phyloP scores from a whole-genome alignment of 2,888 invertebrate genomes.

The Mimachlamys varia region DNA sequence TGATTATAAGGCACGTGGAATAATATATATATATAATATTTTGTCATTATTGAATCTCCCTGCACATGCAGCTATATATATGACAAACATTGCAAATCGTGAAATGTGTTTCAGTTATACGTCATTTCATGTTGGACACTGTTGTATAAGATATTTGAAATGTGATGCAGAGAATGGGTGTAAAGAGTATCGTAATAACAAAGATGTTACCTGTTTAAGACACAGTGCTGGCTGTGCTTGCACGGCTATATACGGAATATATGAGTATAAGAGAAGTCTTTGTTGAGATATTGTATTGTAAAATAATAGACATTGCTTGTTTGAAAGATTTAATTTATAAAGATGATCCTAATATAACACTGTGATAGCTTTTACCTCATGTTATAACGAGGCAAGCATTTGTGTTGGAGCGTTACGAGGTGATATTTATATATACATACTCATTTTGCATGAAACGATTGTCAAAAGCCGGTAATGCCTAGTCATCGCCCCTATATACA shows the following conservation, averaged over 20 bases:
- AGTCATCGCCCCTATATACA: neutral
- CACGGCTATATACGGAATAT: neutral
- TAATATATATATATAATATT: neutral
- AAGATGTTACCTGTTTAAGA: neutral
- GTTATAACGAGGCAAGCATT: constrained; percentile 6
- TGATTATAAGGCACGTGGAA: neutral
- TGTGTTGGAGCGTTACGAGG: neutral
- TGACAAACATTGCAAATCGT: neutral
- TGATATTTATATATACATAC: neutral
- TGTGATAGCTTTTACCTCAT: constrained; percentile 10
- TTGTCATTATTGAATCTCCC: constrained; percentile 24
- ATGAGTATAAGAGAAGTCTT: neutral
- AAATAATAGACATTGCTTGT: neutral
- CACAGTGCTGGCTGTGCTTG: neutral
- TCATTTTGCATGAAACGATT: neutral
- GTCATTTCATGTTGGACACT: constrained; percentile 9
- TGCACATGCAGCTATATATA: constrained; percentile 12
- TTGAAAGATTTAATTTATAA: neutral
- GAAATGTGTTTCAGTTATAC: neutral
- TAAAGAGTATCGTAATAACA: neutral
- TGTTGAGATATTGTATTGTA: neutral
- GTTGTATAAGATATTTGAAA: neutral
- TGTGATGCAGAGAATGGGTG: constrained; percentile 14
- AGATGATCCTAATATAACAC: neutral
- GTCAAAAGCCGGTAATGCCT: neutral